Evolutionary conservation across 2,888 invertebrate species (phyloP).

Genomic region (Sycophila texana): DNA sequence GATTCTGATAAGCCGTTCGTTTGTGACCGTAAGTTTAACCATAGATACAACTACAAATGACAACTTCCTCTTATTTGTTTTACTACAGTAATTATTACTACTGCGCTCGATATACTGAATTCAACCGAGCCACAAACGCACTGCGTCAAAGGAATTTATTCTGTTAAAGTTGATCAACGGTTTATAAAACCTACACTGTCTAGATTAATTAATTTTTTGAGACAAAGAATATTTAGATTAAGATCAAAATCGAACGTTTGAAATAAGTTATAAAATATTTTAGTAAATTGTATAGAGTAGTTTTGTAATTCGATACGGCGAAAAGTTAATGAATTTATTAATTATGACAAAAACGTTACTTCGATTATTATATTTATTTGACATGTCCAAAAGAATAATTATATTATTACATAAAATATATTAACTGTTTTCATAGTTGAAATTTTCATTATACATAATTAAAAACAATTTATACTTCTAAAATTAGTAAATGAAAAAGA

Average conservation of each 20-base stretch:
- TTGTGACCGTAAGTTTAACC: slow-evolving; percentile 90
- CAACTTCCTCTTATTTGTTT: slow-evolving; percentile 70
- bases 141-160: slow-evolving; percentile 68
- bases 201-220: slow-evolving; percentile 46
- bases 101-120: slow-evolving; percentile 62
- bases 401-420: slow-evolving; percentile 50
- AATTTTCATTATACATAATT: slow-evolving; percentile 52
- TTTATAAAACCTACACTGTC: slow-evolving; percentile 60
- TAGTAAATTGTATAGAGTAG: slow-evolving; percentile 54
- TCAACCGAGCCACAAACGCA: slow-evolving; percentile 65
- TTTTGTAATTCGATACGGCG: slow-evolving; percentile 52
- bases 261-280: slow-evolving; percentile 69
- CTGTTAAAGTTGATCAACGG: slow-evolving; percentile 65
- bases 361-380: slow-evolving; percentile 54
- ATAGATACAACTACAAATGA: slow-evolving; percentile 75
- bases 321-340: slow-evolving; percentile 45
- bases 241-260: slow-evolving; percentile 62
- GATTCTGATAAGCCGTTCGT: slow-evolving; percentile 93
- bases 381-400: slow-evolving; percentile 45
- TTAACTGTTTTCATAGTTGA: slow-evolving; percentile 52
- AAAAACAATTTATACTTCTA: slow-evolving; percentile 30
- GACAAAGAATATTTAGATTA: slow-evolving; percentile 65
- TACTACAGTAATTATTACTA: slow-evolving; percentile 57
- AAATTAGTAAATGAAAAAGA: slow-evolving; percentile 12
- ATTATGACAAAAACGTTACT: slow-evolving; percentile 40